These are phyloP conservation scores for Archaeoteleia sp. DNA, from an alignment of 2,888 invertebrate genomes.

Conservation along the genomic window DNA sequence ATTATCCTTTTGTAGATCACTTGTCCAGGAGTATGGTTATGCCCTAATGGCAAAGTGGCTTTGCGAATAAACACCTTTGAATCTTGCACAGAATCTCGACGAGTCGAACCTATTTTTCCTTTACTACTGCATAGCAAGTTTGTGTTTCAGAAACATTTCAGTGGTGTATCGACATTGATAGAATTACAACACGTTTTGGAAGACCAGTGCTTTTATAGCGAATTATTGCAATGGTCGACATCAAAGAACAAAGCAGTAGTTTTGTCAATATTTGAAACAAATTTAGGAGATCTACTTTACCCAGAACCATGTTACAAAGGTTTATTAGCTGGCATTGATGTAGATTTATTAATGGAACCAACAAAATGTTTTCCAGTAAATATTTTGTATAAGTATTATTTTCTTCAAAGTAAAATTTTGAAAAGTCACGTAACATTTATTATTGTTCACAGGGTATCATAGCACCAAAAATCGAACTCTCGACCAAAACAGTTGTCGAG, in stretches of 20 bases:
- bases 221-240: conserved; percentile 80
- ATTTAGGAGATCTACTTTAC: conserved; percentile 80
- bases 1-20: conserved; percentile 78
- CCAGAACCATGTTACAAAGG: conserved; percentile 78
- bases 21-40: conserved; percentile 91
- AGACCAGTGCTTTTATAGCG: conserved; percentile 79
- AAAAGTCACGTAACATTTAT: background rate
- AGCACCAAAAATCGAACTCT: conserved; percentile 83
- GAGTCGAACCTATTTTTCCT: conserved; percentile 83
- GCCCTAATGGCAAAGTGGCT: conserved; percentile 85
- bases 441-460: conserved; percentile 79
- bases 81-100: conserved; percentile 81
- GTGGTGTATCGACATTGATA: conserved; percentile 72
- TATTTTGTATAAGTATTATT: conserved; percentile 25
- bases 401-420: background rate
- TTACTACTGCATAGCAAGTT: conserved; percentile 83
- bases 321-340: conserved; percentile 77
- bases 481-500: conserved; percentile 81
- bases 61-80: conserved; percentile 83
- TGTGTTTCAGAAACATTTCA: conserved; percentile 80
- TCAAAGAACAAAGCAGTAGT: conserved; percentile 74
- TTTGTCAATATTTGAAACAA: conserved; percentile 80
- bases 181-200: conserved; percentile 77
- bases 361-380: conserved; percentile 81
- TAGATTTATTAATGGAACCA: conserved; percentile 83